These are phyloP conservation scores for Casuarius casuarius DNA, from an alignment of 2,113 vertebrate genomes.

Conservation along the genomic window DNA sequence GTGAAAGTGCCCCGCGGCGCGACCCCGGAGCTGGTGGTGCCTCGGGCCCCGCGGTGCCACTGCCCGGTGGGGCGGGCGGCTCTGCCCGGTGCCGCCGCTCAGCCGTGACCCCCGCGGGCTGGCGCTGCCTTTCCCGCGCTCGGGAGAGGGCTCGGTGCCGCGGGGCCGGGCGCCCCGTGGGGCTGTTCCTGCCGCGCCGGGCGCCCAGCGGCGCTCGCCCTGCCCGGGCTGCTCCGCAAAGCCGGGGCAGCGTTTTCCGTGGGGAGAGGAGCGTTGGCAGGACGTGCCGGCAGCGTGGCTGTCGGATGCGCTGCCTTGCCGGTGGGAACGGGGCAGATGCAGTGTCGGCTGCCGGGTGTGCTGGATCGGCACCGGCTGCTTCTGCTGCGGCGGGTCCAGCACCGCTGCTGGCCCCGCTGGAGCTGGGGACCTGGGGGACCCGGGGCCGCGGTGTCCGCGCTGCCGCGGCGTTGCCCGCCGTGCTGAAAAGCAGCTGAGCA, in stretches of 20 bases:
- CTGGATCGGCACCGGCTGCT: background rate
- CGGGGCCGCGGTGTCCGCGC: no score
- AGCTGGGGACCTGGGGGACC: no score
- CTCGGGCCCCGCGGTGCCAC: no score
- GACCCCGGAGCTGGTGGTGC: no score
- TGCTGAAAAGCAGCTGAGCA: background rate
- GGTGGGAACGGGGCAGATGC: background rate
- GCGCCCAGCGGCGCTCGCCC: accelerated
- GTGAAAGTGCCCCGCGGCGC: no score
- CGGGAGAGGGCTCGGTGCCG: no score
- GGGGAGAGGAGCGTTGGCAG: background rate
- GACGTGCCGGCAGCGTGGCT: accelerated
- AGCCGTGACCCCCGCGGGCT: no score
- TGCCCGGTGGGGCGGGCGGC: no score
- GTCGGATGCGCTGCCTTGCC: accelerated
- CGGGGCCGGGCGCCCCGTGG: background rate
- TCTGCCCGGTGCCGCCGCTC: no score
- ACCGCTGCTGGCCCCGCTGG: no score
- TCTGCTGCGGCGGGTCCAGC: no score
- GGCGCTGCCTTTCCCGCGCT: no score
- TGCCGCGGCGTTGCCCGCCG: background rate
- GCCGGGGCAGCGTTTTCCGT: accelerated
- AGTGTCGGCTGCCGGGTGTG: background rate
- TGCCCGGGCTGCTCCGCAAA: background rate
- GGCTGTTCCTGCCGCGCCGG: background rate